Percentiles rank a stretch among this genome's conserved stretches.
Evolutionary conservation across 2,888 invertebrate species (phyloP).

Genomic region (Zeuzera pyrina): DNA sequence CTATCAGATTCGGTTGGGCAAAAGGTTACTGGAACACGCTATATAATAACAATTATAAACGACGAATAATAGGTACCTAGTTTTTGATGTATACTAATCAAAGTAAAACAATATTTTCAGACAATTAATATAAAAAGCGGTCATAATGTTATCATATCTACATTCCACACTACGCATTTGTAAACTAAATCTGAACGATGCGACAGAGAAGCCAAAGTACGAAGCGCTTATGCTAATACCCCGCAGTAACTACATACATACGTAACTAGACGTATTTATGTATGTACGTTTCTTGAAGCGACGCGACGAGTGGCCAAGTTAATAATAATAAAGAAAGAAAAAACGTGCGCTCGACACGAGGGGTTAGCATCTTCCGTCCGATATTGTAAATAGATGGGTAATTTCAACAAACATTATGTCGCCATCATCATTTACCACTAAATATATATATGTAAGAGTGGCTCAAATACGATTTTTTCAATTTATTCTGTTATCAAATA

Average conservation of each 20-base stretch:
- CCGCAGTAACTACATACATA: slow-evolving; percentile 5
- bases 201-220: slow-evolving; percentile 10
- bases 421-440: no score
- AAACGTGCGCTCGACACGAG: slow-evolving; percentile 50
- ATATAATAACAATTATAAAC: no score
- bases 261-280: slow-evolving; percentile 11
- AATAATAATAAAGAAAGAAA: slow-evolving; percentile 68
- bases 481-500: slow-evolving; percentile 6
- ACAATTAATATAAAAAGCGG: no score
- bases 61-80: no score
- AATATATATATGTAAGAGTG: neutral
- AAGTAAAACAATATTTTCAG: no score
- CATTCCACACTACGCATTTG: no score
- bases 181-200: no score
- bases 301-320: slow-evolving; percentile 38
- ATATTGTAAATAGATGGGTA: slow-evolving; percentile 48
- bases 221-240: slow-evolving; percentile 5
- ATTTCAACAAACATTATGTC: no score
- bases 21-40: no score
- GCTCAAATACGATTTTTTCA: slow-evolving; percentile 11
- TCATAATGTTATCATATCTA: no score
- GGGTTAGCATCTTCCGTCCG: slow-evolving; percentile 54
- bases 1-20: no score
- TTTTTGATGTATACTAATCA: no score
- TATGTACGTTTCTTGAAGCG: slow-evolving; percentile 14